phyloP scores from a whole-genome alignment of 2,113 vertebrate genomes.

The Verasper variegatus region DNA sequence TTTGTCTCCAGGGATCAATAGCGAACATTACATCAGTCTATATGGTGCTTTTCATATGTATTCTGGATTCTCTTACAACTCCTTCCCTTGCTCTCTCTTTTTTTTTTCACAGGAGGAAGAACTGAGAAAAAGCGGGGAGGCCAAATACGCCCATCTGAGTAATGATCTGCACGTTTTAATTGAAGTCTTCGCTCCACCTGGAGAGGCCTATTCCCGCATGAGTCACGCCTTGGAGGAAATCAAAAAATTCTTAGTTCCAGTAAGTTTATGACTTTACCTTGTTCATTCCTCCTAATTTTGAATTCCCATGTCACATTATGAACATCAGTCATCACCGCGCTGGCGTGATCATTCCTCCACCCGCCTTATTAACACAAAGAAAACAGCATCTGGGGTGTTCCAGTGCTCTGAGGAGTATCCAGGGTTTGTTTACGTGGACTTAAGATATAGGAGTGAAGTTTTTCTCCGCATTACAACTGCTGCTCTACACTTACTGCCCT shows the following conservation, averaged over 20 bases:
- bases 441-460: conserved; percentile 18
- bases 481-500: conserved; percentile 14
- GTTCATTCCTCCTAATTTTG: conserved; percentile 32
- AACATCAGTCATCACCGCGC: conserved; percentile 21
- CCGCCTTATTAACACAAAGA: conserved; percentile 39
- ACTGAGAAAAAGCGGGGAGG: conserved; percentile 95
- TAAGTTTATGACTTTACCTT: conserved; percentile 83
- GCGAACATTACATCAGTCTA: not conserved
- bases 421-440: conserved; percentile 34
- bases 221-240: conserved; percentile 99
- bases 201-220: conserved; percentile 99
- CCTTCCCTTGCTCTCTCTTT: conserved; percentile 27
- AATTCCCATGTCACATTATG: not conserved
- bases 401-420: conserved; percentile 3
- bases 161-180: conserved; percentile 99
- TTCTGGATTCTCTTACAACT: not conserved
- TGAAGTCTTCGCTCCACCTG: conserved; percentile 98
- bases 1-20: no score
- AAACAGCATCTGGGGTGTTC: conserved; percentile 12
- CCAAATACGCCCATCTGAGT: conserved; percentile 96
- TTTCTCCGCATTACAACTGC: conserved; percentile 27
- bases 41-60: not conserved
- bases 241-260: conserved; percentile 98
- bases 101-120: conserved; percentile 93
- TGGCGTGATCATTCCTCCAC: conserved; percentile 38